Percentiles rank a stretch among this genome's conserved stretches.
Evolutionary conservation across 2,797 vertebrate species (phyloP).

Genomic region (Semaprochilodus insignis): DNA sequence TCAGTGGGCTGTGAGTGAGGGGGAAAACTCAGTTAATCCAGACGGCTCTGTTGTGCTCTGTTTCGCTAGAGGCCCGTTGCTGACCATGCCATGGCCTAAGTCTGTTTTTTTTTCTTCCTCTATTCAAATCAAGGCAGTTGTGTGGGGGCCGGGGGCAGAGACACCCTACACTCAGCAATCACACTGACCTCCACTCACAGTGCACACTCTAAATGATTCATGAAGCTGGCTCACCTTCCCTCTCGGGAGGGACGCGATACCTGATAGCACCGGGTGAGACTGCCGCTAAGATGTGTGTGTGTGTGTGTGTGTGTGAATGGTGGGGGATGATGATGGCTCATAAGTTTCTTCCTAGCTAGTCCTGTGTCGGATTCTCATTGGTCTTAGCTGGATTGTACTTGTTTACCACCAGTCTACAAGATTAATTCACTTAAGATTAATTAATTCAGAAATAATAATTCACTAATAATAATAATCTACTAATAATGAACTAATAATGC

Average conservation of each 20-base stretch:
- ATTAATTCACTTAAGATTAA: background rate
- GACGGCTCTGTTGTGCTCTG: constrained; percentile 29
- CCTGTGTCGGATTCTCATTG: background rate
- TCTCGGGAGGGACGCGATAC: constrained; percentile 64
- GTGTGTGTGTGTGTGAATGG: constrained; percentile 31
- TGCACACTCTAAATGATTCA: constrained; percentile 66
- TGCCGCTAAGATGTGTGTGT: constrained; percentile 47
- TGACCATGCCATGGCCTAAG: constrained; percentile 51
- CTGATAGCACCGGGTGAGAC: constrained; percentile 58
- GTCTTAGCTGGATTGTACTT: background rate
- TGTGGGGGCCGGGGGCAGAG: constrained; percentile 57
- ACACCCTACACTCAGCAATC: constrained; percentile 63
- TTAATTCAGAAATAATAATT: too few relatives aligned
- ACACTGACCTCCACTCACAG: constrained; percentile 65
- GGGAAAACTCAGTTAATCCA: constrained; percentile 46
- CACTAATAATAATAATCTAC: too few relatives aligned
- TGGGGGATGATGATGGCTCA: constrained; percentile 58
- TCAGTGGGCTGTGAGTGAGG: constrained; percentile 40
- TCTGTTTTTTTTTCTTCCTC: constrained; percentile 51
- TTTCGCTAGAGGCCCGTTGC: constrained; percentile 44
- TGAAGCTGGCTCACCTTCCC: constrained; percentile 65
- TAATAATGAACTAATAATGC: background rate
- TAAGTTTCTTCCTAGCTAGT: constrained; percentile 36
- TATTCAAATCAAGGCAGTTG: constrained; percentile 64
- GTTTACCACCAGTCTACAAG: background rate